These are phyloP conservation scores for Drosophila suzukii DNA, from an alignment of 1,140 invertebrate genomes.

Conservation along the genomic window DNA sequence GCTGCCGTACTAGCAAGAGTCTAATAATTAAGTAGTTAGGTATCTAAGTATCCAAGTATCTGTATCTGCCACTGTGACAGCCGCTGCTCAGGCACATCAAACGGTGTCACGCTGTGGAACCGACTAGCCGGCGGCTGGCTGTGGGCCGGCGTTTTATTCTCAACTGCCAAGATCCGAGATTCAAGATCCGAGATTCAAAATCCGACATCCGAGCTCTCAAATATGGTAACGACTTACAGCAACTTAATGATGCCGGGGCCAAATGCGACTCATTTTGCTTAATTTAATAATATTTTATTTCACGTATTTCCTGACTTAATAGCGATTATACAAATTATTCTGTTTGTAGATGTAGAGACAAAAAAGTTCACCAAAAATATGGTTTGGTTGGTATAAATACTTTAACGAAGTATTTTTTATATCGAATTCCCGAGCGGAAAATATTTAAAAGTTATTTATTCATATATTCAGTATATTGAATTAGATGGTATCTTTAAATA, in stretches of 20 bases:
- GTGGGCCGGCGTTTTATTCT: slow-evolving; percentile 43
- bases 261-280: slow-evolving; percentile 15
- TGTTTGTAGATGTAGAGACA: neutral
- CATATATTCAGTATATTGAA: too few relatives aligned
- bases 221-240: slow-evolving; percentile 32
- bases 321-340: neutral
- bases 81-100: slow-evolving; percentile 27
- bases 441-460: neutral
- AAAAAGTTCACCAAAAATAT: too few relatives aligned
- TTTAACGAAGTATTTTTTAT: neutral
- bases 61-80: slow-evolving; percentile 5
- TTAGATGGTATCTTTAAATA: too few relatives aligned
- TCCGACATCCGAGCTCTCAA: slow-evolving; percentile 15
- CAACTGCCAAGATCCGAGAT: slow-evolving; percentile 7
- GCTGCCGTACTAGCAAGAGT: slow-evolving; percentile 11
- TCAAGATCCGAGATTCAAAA: slow-evolving; percentile 3
- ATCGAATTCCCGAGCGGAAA: neutral
- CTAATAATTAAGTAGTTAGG: slow-evolving; percentile 13
- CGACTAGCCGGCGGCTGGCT: slow-evolving; percentile 26
- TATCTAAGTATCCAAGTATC: slow-evolving; percentile 3
- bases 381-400: too few relatives aligned
- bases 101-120: slow-evolving; percentile 31
- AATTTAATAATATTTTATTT: slow-evolving; percentile 13
- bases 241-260: slow-evolving; percentile 35
- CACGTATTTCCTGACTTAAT: slow-evolving; percentile 13